phyloP scores from a whole-genome alignment of 2,888 invertebrate genomes.

The Apotomis betuletana region DNA sequence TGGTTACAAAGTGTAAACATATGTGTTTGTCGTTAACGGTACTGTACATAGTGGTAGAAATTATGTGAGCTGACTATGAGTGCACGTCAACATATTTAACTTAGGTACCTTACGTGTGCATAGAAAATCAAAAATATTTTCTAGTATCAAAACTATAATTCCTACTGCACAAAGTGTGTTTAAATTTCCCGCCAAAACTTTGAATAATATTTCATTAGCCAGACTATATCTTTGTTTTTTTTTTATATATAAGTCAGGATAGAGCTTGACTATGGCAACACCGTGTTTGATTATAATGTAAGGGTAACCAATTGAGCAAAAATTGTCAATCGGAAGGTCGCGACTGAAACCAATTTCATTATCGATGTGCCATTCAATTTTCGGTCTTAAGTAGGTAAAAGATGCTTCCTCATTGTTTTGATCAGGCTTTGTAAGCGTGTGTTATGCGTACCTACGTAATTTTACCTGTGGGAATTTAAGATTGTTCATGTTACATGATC shows the following conservation, averaged over 20 bases:
- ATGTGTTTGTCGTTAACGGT: too few relatives aligned
- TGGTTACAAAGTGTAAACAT: too few relatives aligned
- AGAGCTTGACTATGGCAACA: slow-evolving; percentile 49
- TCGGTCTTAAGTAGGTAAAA: not conserved
- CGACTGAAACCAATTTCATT: slow-evolving; percentile 49
- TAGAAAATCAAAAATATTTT: too few relatives aligned
- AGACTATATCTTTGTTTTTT: too few relatives aligned
- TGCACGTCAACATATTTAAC: too few relatives aligned
- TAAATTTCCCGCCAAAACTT: too few relatives aligned
- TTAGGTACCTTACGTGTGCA: too few relatives aligned
- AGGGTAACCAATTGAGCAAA: slow-evolving; percentile 53
- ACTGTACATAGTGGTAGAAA: too few relatives aligned
- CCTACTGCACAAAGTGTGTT: too few relatives aligned
- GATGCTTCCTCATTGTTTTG: not conserved
- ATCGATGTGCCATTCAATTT: not conserved
- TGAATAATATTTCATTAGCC: too few relatives aligned
- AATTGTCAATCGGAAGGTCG: slow-evolving; percentile 57
- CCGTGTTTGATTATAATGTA: slow-evolving; percentile 53
- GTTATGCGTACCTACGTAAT: not conserved
- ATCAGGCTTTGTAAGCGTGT: not conserved
- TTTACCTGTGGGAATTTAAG: slow-evolving; percentile 17
- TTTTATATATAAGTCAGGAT: not conserved
- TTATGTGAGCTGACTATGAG: too few relatives aligned
- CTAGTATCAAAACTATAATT: too few relatives aligned
- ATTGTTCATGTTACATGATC: slow-evolving; percentile 3